A percentile compares a stretch with the other conserved stretches of the same genome.
phyloP scores from a whole-genome alignment of 2,113 vertebrate species.

The Hydropotes inermis region DNA sequence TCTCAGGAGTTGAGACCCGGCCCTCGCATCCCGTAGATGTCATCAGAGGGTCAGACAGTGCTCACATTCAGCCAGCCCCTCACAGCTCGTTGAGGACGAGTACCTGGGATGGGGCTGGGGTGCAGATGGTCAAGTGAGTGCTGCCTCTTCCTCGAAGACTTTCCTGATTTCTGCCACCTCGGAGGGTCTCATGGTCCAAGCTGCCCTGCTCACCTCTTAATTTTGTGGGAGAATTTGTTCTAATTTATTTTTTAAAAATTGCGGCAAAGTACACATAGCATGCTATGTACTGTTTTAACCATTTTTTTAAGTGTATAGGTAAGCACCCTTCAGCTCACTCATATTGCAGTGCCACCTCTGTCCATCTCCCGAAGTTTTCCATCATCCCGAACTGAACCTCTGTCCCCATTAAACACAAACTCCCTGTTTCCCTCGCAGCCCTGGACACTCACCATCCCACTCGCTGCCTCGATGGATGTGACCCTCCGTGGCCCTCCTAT shows the following conservation, averaged over 20 bases:
- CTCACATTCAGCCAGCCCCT: background rate
- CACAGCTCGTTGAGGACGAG: rapidly evolving
- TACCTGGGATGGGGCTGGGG: background rate
- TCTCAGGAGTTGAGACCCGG: background rate
- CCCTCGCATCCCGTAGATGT: rapidly evolving
- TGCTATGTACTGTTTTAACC: background rate
- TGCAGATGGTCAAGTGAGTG: rapidly evolving
- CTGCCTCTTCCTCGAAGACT: background rate
- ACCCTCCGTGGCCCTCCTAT: rapidly evolving
- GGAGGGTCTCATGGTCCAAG: background rate
- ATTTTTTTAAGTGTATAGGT: background rate
- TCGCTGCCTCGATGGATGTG: background rate
- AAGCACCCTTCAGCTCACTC: background rate
- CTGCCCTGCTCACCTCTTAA: background rate
- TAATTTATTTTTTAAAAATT: background rate
- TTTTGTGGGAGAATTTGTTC: background rate
- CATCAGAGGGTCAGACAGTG: background rate
- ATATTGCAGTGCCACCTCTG: background rate
- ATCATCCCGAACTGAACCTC: background rate
- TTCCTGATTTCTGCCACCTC: background rate
- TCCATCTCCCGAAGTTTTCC: background rate
- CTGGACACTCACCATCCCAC: background rate
- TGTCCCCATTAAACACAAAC: background rate
- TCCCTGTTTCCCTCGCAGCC: rapidly evolving
- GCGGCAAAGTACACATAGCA: background rate